Percentiles rank a stretch among this genome's conserved stretches.
Conservation (phyloP, 2,797 vertebrate species). For the Adrianichthys oophorus region DNA sequence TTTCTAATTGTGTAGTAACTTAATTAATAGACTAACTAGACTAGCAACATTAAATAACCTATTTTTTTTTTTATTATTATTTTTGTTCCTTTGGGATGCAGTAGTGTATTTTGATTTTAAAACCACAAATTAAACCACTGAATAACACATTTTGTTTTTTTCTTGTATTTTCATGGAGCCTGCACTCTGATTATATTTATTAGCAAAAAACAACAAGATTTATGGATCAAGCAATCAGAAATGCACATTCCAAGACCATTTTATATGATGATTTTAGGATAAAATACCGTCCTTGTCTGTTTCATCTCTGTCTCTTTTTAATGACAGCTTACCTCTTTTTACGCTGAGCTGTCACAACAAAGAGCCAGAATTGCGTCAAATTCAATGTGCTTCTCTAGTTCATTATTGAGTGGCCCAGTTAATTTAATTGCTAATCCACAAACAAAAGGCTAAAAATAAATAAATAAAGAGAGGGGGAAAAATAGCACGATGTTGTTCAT, state of each 20-base stretch:
- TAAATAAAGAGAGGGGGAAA: constrained; percentile 15
- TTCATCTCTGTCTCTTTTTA: constrained; percentile 37
- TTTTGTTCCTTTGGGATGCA: too few relatives aligned
- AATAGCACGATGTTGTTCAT: constrained; percentile 73
- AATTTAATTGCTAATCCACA: constrained; percentile 82
- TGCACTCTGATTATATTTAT: constrained; percentile 1
- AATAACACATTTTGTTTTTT: too few relatives aligned
- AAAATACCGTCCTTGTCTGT: constrained; percentile 41
- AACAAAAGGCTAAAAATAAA: constrained; percentile 62
- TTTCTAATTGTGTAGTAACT: too few relatives aligned
- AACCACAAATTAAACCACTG: too few relatives aligned
- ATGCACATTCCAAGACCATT: too few relatives aligned
- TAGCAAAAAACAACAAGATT: background rate
- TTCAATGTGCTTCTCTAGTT: constrained; percentile 58
- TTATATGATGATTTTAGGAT: constrained; percentile 41
- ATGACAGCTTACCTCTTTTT: constrained; percentile 38
- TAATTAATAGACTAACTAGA: too few relatives aligned
- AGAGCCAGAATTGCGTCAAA: constrained; percentile 64
- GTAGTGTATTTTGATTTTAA: too few relatives aligned
- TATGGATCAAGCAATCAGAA: too few relatives aligned
- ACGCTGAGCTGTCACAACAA: constrained; percentile 50
- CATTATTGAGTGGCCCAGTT: constrained; percentile 80
- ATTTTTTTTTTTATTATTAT: too few relatives aligned
- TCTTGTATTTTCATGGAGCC: too few relatives aligned
- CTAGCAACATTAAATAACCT: too few relatives aligned